Base-by-base conservation (phyloP, 2,888 invertebrate genomes). In the Lordiphosa andalusiaca region DNA sequence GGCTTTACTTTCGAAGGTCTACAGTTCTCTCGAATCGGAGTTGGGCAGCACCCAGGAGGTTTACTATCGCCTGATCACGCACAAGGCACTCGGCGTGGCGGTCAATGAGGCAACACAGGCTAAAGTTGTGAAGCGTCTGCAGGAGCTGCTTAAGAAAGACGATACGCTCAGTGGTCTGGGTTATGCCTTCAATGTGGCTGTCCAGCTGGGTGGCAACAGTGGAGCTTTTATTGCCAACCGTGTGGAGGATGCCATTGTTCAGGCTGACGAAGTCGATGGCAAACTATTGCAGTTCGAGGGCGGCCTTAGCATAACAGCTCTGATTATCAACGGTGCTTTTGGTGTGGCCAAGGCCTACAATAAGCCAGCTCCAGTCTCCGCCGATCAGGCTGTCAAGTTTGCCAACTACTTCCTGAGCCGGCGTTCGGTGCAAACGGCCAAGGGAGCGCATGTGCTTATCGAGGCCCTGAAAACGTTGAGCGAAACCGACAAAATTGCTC, bases 231-330 rank as follows among this genome's bases (percentile, higher is more conserved):
- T 92, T 40, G 92, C 93, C 40, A 93, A 95, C 60, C 93, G 95
- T 52, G 94, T 98, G 21, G 97, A 98, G 89, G 97, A 98, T 87
- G 94, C 96, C n/a, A 91, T 98, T 60, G 94, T 96, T 3, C 97
- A 98, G 85, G 98, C 98, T 2, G 98, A 99, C 90, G 98, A 98
- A 91, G 94, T 96, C 4, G 96, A 98, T 90, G 94, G 95, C 9
- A 93, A 93, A 82, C 93, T 95, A 78, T 90, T 97, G 64, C 95
- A 98, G 90, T 98, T 97, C 89, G 98, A 98, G 89, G 96, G 96
- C 30, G 96, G 96, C 6, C 91, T 97, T 49, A 94, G 95, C 2
- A 93, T 94, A 42, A 96, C 96, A 0, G 92, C 93, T 0, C 86
- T 92, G 30, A 82, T 94, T 30, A 89, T 94, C 1, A 91, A 92